Evolutionary conservation across 2,888 invertebrate genomes (phyloP).

Genomic region (Eugnorisma glareosa): DNA sequence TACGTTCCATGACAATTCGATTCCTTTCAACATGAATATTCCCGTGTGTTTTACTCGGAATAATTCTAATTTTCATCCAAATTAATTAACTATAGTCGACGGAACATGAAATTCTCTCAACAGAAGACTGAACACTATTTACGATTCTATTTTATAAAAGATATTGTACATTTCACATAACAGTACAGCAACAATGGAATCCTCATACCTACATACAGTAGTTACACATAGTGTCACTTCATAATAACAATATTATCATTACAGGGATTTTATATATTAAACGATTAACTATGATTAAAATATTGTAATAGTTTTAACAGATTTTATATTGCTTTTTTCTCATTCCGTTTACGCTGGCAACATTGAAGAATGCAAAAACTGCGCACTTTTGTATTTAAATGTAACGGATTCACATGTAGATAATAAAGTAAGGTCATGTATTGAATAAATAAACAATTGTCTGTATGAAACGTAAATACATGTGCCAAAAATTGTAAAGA

Average conservation of each 20-base stretch:
- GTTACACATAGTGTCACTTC: slow-evolving; percentile 83
- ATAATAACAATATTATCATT: slow-evolving; percentile 89
- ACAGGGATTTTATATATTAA: slow-evolving; percentile 91
- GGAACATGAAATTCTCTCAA: slow-evolving; percentile 80
- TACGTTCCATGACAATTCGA: slow-evolving; percentile 59
- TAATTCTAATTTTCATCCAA: slow-evolving; percentile 62
- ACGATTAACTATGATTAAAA: slow-evolving; percentile 87
- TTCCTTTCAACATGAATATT: slow-evolving; percentile 64
- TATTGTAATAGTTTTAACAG: slow-evolving; percentile 87
- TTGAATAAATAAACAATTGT: slow-evolving; percentile 72
- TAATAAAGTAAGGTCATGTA: slow-evolving; percentile 73
- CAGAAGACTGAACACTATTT: slow-evolving; percentile 90
- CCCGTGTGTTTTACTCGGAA: slow-evolving; percentile 61
- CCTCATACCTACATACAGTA: slow-evolving; percentile 67
- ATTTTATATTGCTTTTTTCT: slow-evolving; percentile 82
- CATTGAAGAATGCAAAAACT: slow-evolving; percentile 57
- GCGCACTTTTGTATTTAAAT: slow-evolving; percentile 69
- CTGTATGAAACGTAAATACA: slow-evolving; percentile 77
- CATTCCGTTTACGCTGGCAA: slow-evolving; percentile 75
- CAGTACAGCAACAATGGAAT: slow-evolving; percentile 77
- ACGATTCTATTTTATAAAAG: slow-evolving; percentile 89
- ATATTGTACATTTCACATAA: slow-evolving; percentile 85
- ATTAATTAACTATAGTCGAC: slow-evolving; percentile 72
- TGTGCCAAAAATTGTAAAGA: slow-evolving; percentile 83
- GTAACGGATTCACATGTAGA: slow-evolving; percentile 68